Evolutionary conservation across 2,888 invertebrate genomes (phyloP), one percentile per base, ranked within the genome.

Genomic region (Cheilosia vulpina): DNA sequence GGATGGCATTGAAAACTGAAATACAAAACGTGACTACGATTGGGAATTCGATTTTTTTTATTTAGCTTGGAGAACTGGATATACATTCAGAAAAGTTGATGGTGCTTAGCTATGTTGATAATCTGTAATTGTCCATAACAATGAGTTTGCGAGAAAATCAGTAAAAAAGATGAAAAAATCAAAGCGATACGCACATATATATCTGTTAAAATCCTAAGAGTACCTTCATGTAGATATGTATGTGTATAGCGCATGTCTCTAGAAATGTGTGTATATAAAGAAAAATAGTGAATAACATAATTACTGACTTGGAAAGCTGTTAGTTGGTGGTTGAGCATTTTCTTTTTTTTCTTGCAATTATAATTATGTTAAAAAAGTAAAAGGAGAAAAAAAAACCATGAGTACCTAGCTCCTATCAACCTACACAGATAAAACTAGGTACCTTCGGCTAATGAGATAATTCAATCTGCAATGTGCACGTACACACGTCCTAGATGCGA

Each of bases 301-400:
- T 84, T 84, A 84, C 75, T 84, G 84, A 79, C 84, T 79, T 75
- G 84, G 60, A 79, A 75, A 79, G 79, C 83, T 83, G 83, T 83
- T 83, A 83, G 83, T 83, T 83, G 69, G 83, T 73, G 75, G 79
- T 60, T 60, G 71, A 76, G 75, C 76, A 69, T 69, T 79, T 68
- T 73, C 69, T 47, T 53, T 62, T 63, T 66, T 34, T 68, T 13
- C 41, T 53, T 45, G 62, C 34, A 73, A 63, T 69, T 73, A 55
- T 69, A 76, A 82, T 65, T 72, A 72, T n/a, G 62, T 31, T 57
- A 62, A 41, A 73, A 69, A 83, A 41, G 19, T 38, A 41, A 45
- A 45, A 62, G 17, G 13, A 71, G 53, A 47, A 68, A 21, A 69
- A 24, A 17, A 19, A 52, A 21, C 27, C 21, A 50, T 17, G 31